A percentile compares a stretch with the other conserved stretches of the same genome.
Conservation (phyloP, 1,140 invertebrate genomes). For the Drosophila littoralis region DNA sequence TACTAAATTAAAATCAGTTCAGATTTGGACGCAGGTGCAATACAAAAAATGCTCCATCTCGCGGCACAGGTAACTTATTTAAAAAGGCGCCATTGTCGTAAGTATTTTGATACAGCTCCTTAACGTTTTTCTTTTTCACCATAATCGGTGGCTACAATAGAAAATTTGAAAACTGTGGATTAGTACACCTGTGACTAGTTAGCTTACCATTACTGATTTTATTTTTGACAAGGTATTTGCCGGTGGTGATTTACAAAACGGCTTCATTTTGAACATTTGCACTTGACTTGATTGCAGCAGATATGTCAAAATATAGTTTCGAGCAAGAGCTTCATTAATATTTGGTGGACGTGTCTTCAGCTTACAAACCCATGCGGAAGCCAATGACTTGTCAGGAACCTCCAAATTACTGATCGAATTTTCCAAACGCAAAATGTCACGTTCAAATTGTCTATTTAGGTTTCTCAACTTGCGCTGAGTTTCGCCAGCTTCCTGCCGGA, state of each 20-base stretch:
- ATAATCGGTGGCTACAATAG: neutral
- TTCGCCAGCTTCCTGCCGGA: neutral
- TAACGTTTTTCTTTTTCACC: neutral
- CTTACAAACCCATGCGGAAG: neutral
- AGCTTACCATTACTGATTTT: neutral
- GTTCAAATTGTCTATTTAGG: neutral
- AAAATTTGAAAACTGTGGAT: neutral
- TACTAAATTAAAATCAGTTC: neutral
- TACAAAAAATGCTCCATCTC: slow-evolving; percentile 11
- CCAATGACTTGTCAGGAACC: neutral
- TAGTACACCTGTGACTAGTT: neutral
- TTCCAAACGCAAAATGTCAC: slow-evolving; percentile 2
- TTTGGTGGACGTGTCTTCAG: neutral
- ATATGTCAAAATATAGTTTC: slow-evolving; percentile 1
- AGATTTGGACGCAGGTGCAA: slow-evolving; percentile 3
- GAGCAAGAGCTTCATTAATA: slow-evolving; percentile 1
- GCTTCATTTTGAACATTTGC: neutral
- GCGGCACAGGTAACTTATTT: neutral
- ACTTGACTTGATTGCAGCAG: neutral
- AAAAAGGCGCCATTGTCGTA: neutral
- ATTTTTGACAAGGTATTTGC: neutral
- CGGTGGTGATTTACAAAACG: neutral
- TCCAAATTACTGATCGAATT: neutral
- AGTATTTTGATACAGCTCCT: neutral
- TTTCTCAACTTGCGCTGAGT: neutral